Conservation (phyloP, 2,113 vertebrate genomes). For the Bubo scandiacus region DNA sequence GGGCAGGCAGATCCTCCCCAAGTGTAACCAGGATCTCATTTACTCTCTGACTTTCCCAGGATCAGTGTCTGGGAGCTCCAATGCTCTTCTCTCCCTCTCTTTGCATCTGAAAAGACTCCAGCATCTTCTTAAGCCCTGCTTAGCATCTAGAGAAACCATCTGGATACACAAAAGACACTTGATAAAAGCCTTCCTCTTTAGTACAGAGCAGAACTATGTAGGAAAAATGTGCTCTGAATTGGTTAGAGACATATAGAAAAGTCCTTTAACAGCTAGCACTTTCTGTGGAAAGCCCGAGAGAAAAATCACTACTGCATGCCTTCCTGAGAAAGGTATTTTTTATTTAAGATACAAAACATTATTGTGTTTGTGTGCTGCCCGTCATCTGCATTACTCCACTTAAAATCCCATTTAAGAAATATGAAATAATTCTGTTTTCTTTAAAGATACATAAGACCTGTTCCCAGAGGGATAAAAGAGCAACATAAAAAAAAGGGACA, state of each 20-base stretch:
- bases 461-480: slow-evolving; percentile 48
- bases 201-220: background rate
- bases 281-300: background rate
- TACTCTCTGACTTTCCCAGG: background rate
- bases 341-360: slow-evolving; percentile 33
- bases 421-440: slow-evolving; percentile 50
- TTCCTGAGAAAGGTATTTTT: slow-evolving; percentile 23
- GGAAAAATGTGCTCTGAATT: slow-evolving; percentile 15
- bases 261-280: slow-evolving; percentile 20
- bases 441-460: slow-evolving; percentile 30
- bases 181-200: slow-evolving; percentile 20
- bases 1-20: background rate
- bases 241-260: background rate
- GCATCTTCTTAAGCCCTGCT: background rate
- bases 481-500: slow-evolving; percentile 15
- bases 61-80: background rate
- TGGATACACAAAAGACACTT: background rate
- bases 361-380: slow-evolving; percentile 27
- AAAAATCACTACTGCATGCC: background rate
- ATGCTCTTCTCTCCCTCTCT: background rate
- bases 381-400: slow-evolving; percentile 59
- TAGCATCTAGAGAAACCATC: background rate
- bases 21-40: background rate
- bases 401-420: slow-evolving; percentile 55
- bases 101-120: background rate